Evolutionary conservation across 23 tunicate species (phyloP).

Genomic region (Ascidia mentula): DNA sequence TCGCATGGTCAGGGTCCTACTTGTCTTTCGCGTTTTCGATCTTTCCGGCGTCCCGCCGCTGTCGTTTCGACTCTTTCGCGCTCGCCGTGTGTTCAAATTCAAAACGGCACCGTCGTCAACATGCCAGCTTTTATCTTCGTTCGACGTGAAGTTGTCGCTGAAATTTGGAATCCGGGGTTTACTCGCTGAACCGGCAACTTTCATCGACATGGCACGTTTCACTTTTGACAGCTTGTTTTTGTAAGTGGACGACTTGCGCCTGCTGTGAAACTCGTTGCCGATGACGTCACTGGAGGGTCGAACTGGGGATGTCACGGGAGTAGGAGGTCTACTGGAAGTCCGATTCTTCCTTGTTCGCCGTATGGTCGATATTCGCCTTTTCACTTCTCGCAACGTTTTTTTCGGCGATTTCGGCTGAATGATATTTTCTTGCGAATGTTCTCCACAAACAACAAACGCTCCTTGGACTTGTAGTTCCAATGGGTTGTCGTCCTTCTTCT

Average conservation of each 20-base stretch:
- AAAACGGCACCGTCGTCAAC: conserved; percentile 11
- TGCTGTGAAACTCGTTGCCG: background rate
- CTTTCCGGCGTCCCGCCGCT: background rate
- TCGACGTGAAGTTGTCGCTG: background rate
- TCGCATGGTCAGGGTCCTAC: background rate
- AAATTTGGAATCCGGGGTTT: background rate
- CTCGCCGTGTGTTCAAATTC: background rate
- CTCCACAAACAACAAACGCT: conserved; percentile 24
- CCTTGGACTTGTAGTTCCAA: conserved; percentile 17
- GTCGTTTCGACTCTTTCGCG: background rate
- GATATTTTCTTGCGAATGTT: background rate
- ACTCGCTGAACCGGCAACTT: background rate
- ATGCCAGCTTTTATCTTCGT: background rate
- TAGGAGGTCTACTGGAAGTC: background rate
- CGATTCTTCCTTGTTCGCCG: background rate
- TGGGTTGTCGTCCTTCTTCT: background rate
- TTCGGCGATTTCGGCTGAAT: background rate
- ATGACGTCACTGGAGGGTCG: background rate
- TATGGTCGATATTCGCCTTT: background rate
- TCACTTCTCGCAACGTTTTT: background rate
- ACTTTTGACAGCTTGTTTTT: background rate
- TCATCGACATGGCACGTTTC: conserved; percentile 10
- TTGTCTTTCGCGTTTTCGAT: background rate
- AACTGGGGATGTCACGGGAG: background rate
- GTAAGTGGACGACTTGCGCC: background rate